phyloP scores from a whole-genome alignment of 2,797 vertebrate species.

The Aratinga solstitialis region DNA sequence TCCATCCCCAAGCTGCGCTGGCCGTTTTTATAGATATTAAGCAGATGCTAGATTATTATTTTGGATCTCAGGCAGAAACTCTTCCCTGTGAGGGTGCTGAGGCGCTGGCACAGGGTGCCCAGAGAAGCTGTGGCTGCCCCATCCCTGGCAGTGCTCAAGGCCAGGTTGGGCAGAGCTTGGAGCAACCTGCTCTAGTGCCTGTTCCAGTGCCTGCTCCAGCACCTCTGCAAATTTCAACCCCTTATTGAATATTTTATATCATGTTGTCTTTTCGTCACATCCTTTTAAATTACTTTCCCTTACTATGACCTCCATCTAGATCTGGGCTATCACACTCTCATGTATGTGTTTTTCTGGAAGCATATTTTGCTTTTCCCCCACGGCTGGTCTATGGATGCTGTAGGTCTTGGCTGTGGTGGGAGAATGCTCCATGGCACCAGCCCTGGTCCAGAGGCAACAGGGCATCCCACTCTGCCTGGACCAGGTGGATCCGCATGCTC shows the following conservation, averaged over 20 bases:
- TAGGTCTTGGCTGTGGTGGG: background rate
- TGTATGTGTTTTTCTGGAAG: accelerated
- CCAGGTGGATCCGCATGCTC: background rate
- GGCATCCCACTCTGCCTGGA: background rate
- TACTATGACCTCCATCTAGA: accelerated
- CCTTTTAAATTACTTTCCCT: background rate
- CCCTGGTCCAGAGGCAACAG: background rate
- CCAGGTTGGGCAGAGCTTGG: background rate
- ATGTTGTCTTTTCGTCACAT: background rate
- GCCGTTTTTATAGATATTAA: background rate
- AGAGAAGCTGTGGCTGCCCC: background rate
- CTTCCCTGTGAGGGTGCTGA: background rate
- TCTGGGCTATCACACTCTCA: background rate
- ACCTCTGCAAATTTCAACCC: background rate
- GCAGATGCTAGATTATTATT: background rate
- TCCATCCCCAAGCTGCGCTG: background rate
- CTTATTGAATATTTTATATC: background rate
- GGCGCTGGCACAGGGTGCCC: background rate
- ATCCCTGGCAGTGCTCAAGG: background rate
- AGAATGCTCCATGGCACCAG: background rate
- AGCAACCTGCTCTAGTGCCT: background rate
- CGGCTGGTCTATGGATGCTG: background rate
- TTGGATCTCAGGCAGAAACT: background rate
- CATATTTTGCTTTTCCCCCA: no score
- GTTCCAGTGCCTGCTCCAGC: background rate